A percentile compares a stretch with the other conserved stretches of the same genome.
phyloP scores from a whole-genome alignment of 2,113 vertebrate species.

The Macaca nemestrina region DNA sequence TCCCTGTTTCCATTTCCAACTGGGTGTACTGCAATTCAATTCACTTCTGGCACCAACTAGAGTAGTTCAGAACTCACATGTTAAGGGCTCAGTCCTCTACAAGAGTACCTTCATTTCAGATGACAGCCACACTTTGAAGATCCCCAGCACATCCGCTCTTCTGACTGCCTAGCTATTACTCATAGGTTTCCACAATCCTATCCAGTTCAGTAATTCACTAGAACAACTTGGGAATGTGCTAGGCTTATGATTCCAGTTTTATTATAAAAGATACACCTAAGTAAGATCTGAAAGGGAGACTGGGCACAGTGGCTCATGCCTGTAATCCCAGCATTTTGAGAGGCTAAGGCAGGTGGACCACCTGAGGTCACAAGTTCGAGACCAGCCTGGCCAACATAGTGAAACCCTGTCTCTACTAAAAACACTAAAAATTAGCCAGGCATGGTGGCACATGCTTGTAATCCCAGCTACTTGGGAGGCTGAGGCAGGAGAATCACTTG shows the following conservation, averaged over 20 bases:
- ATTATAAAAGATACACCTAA: neutral
- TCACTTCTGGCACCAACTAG: neutral
- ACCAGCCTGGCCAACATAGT: too few relatives aligned
- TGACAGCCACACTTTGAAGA: neutral
- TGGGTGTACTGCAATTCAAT: neutral
- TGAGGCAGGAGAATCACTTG: too few relatives aligned
- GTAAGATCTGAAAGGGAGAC: neutral
- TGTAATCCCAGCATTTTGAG: too few relatives aligned
- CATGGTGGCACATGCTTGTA: too few relatives aligned
- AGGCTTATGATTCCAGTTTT: neutral
- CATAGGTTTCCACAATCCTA: neutral
- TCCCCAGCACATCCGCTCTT: neutral
- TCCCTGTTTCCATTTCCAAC: neutral
- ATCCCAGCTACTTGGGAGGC: too few relatives aligned
- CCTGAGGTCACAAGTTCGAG: too few relatives aligned
- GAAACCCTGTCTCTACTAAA: too few relatives aligned
- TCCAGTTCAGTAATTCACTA: neutral
- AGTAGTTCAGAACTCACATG: neutral
- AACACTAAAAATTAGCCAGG: too few relatives aligned
- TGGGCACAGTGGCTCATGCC: too few relatives aligned
- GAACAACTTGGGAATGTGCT: neutral
- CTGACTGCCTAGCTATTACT: neutral
- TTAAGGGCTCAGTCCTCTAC: neutral
- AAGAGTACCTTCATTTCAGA: neutral
- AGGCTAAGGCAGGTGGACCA: too few relatives aligned